Evolutionary conservation across 2,888 invertebrate species (phyloP).

Genomic region (Callosobruchus maculatus): DNA sequence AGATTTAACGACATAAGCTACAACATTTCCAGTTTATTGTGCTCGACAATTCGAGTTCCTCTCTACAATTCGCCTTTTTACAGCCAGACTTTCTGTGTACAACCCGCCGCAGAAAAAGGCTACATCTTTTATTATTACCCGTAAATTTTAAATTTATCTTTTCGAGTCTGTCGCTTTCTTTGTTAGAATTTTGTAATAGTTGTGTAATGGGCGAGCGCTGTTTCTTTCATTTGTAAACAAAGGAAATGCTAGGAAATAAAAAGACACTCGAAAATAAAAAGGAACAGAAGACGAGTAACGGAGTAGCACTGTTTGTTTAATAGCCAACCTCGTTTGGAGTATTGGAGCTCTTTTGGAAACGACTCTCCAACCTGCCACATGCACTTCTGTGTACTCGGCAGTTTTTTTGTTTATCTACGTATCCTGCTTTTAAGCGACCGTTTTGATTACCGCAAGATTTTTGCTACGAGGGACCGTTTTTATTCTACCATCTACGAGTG

Average conservation of each 20-base stretch:
- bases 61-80: background rate
- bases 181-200: background rate
- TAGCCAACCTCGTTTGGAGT: background rate
- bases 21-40: background rate
- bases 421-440: background rate
- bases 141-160: background rate
- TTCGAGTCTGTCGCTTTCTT: background rate
- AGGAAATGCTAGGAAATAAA: background rate
- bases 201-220: background rate
- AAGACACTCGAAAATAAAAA: background rate
- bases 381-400: background rate
- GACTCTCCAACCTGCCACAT: background rate
- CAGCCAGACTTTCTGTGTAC: background rate
- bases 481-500: no score
- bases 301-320: background rate
- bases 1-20: background rate
- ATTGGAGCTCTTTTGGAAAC: background rate
- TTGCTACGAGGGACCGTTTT: no score
- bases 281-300: background rate
- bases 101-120: background rate
- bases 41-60: background rate
- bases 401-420: background rate
- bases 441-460: no score
- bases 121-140: background rate
- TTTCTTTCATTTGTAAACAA: background rate